These are phyloP conservation scores for Copsychus sechellarum DNA, from an alignment of 2,113 vertebrate species.

Conservation along the genomic window DNA sequence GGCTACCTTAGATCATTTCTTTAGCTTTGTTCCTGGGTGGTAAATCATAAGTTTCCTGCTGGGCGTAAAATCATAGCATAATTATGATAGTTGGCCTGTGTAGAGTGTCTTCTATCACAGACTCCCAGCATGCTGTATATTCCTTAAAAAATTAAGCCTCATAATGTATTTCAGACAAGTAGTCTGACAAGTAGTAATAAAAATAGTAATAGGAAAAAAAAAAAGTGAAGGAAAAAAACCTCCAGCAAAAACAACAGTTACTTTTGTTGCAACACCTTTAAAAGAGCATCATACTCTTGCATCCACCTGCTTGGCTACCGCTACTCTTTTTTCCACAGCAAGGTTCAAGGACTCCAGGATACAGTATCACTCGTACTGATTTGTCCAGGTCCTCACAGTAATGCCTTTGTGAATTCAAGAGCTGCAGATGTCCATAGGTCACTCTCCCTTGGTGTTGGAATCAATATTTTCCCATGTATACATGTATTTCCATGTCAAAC, in stretches of 20 bases:
- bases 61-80: constrained; percentile 50
- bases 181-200: constrained; percentile 56
- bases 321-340: not conserved
- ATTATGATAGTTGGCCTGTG: constrained; percentile 56
- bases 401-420: not conserved
- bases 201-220: constrained; percentile 33
- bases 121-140: constrained; percentile 35
- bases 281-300: not conserved
- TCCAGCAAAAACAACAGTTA: not conserved
- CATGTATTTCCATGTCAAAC: not conserved
- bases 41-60: constrained; percentile 60
- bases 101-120: constrained; percentile 34
- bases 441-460: not conserved
- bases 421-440: not conserved
- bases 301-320: not conserved
- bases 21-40: constrained; percentile 67
- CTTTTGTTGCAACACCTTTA: constrained; percentile 17
- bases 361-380: not conserved
- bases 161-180: constrained; percentile 36
- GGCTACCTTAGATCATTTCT: constrained; percentile 64
- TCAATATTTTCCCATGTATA: not conserved
- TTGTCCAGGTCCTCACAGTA: not conserved
- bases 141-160: constrained; percentile 37
- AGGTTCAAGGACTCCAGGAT: not conserved
- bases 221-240: not conserved